phyloP scores from a whole-genome alignment of 2,888 invertebrate genomes.

The Pyralis farinalis region DNA sequence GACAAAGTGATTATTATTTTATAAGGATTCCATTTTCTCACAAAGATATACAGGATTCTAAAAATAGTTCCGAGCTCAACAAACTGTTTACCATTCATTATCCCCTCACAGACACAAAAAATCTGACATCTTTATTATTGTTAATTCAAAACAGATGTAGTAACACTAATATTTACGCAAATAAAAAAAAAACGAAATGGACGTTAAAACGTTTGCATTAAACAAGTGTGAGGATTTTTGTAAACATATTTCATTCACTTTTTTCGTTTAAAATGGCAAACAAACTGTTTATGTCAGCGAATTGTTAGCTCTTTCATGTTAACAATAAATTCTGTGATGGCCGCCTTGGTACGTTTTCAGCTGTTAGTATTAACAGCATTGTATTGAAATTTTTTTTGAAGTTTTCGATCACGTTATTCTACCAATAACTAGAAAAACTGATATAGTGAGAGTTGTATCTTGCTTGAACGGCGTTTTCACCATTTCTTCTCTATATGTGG shows the following conservation, averaged over 20 bases:
- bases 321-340: slow-evolving; percentile 1
- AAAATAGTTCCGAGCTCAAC: too few relatives aligned
- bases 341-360: too few relatives aligned
- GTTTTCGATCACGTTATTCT: too few relatives aligned
- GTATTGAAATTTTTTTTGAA: too few relatives aligned
- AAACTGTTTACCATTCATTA: background rate
- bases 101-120: background rate
- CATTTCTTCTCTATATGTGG: too few relatives aligned
- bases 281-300: background rate
- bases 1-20: too few relatives aligned
- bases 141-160: background rate
- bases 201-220: slow-evolving; percentile 3
- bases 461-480: too few relatives aligned
- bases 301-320: slow-evolving; percentile 13
- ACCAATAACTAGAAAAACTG: too few relatives aligned
- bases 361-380: too few relatives aligned
- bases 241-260: slow-evolving; percentile 13
- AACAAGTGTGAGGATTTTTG: slow-evolving; percentile 1
- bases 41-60: too few relatives aligned
- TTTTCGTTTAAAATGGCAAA: background rate
- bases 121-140: background rate
- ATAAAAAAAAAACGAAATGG: slow-evolving; percentile 2
- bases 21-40: too few relatives aligned
- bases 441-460: too few relatives aligned
- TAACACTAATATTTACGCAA: slow-evolving; percentile 6